These are phyloP conservation scores for Apodemia mormo DNA, from an alignment of 2,888 invertebrate genomes.

Conservation along the genomic window DNA sequence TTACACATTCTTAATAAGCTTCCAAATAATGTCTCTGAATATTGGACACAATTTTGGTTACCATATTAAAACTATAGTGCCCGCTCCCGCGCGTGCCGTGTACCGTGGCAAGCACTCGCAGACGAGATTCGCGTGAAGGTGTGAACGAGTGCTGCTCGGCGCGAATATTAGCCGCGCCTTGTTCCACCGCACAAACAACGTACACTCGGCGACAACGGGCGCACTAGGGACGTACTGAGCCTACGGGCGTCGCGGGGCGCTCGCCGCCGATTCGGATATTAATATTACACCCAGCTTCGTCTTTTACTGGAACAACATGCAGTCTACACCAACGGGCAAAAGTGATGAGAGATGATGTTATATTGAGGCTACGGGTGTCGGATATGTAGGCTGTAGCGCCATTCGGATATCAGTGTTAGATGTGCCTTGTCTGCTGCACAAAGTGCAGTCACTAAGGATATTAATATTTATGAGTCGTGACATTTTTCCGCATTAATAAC, in stretches of 20 bases:
- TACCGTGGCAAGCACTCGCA: conserved; percentile 33
- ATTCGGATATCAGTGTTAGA: too few species aligned
- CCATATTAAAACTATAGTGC: too few species aligned
- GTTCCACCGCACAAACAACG: conserved; percentile 22
- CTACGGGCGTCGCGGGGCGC: neutral
- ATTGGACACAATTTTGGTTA: too few species aligned
- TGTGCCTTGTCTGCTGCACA: too few species aligned
- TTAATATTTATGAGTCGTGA: too few species aligned
- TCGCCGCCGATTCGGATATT: neutral
- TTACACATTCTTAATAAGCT: too few species aligned
- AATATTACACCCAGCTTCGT: neutral
- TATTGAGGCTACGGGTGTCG: neutral
- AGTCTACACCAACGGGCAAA: neutral
- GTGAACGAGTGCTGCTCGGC: conserved; percentile 42
- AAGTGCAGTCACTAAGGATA: too few species aligned
- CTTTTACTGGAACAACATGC: neutral
- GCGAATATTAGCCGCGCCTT: conserved; percentile 42
- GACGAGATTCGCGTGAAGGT: conserved; percentile 43
- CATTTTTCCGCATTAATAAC: too few species aligned
- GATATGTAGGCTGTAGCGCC: too few species aligned
- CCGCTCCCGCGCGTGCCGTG: conserved; percentile 30
- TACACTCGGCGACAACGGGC: conserved; percentile 14
- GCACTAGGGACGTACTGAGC: conserved; percentile 24
- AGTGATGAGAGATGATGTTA: neutral
- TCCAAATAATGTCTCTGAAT: too few species aligned